Evolutionary conservation across 35 echinoderm and acorn worm genomes (phyloP), one percentile per base, ranked within the genome.

Genomic region (Strongylocentrotus purpuratus): DNA sequence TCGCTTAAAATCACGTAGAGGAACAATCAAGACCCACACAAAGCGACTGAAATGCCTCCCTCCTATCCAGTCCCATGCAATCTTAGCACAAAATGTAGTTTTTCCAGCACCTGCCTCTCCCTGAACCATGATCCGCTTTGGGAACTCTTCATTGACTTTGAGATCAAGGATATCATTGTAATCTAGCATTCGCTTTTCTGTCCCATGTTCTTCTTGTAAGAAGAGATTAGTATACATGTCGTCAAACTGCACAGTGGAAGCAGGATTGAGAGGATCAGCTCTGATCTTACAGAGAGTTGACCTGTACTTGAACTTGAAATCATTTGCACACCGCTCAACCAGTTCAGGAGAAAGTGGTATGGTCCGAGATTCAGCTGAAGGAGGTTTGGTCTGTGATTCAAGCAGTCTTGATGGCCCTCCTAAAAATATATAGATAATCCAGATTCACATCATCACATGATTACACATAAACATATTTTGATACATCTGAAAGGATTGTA

Each of bases 41-140:
- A 45, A 47, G 4, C 41, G 2, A 6, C 5, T 33, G 89, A 91
- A 47, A 45, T 45, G 8, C 18, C 46, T 91, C 32, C 17, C 46
- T 25, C 41, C 17, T 3, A 33, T 28, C 89, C 89, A 91, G 89
- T 91, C 89, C 89, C 89, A 91, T 5, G 89, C 89, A 28, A 91
- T 47, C 46, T 91, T 91, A 35, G 89, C 25, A 25, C 32, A 91
- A 7, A 91, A 25, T 47, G 89, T 91, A 5, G 89, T 91, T 47
- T 91, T 91, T 7, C 89, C 89, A 28, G 33, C 89, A 2, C 89
- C 89, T 91, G 89, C 89, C 46, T 91, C 89, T 33, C 89, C 89
- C 89, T 91, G 33, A 25, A 91, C 33, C 32, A 91, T 25, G 4
- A 91, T 46, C 0, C 89, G 89, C 32, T 33, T 47, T 4, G 89